Percentiles rank a stretch among this genome's conserved stretches.
phyloP scores from a whole-genome alignment of 2,888 invertebrate genomes.

The Drosophila monieri region DNA sequence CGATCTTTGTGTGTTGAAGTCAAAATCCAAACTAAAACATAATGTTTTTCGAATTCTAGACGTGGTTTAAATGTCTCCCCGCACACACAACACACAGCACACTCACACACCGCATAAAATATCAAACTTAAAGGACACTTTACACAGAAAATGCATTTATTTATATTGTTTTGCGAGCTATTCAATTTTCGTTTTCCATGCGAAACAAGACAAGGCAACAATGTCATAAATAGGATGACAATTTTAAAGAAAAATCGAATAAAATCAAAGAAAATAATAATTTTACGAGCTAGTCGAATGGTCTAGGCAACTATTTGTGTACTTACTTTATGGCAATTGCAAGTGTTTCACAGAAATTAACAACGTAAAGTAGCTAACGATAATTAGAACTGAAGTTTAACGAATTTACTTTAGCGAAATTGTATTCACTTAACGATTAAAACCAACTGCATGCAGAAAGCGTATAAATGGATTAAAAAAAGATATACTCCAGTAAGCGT shows the following conservation, averaged over 20 bases:
- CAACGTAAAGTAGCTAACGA: conserved; percentile 48
- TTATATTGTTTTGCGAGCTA: conserved; percentile 27
- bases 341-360: conserved; percentile 58
- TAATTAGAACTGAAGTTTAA: conserved; percentile 81
- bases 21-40: conserved; percentile 2
- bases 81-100: conserved; percentile 4
- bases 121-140: conserved; percentile 3
- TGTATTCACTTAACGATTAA: conserved; percentile 66
- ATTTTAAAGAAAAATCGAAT: conserved; percentile 15
- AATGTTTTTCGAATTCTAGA: conserved; percentile 35
- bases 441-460: conserved; percentile 15
- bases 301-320: conserved; percentile 46
- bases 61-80: conserved; percentile 42
- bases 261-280: background rate
- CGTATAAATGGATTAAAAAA: conserved; percentile 18
- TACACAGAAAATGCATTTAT: conserved; percentile 44
- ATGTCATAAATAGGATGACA: background rate
- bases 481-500: conserved; percentile 14
- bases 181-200: conserved; percentile 16
- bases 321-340: conserved; percentile 71
- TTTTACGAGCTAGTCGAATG: conserved; percentile 20
- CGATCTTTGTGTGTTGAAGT: conserved; percentile 31
- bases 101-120: background rate
- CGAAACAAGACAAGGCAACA: background rate
- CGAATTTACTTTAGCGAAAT: conserved; percentile 82